Base-by-base conservation (phyloP, 2,797 vertebrate species). In the Spheniscus humboldti region DNA sequence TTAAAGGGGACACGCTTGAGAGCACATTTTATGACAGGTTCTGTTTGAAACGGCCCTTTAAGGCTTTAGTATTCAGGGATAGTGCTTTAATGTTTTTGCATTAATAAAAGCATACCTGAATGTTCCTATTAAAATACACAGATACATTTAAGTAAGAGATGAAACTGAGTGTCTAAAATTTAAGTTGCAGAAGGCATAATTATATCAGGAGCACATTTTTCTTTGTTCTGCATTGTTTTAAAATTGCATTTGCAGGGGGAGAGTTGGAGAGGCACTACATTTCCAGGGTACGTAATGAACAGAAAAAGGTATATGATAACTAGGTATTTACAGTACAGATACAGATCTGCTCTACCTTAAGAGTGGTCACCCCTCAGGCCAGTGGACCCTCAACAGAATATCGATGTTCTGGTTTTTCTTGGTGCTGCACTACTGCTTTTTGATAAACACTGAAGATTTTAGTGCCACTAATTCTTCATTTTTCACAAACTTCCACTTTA, bases 1-100 rank as follows among this genome's bases (percentile, higher is more conserved):
- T 98, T 98, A 98, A 98, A 98, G 98, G 98, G 98, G 98, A 98
- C 98, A 98, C 92, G 98, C 98, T 98, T 98, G 97, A 98, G 97
- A 98, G 98, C 98, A 98, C 98, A 98, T 98, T 98, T 98, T 98
- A 98, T 98, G 98, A 98, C 98, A 98, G 98, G 98, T 98, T 98
- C 97, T 98, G 97, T 98, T 98, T 93, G 97, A 98, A 98, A 98
- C 31, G 95, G 97, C 98, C 98, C 98, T 98, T 98, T 98, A 98
- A 98, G 98, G 98, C 98, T 98, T 98, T 98, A 97, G 92, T 92
- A 98, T 98, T 90, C 97, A 98, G 97, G 97, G 97, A 97, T 98
- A 94, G 97, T 92, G 96, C 97, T 98, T 98, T 98, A 98, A 98
- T 98, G 98, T 98, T 98, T 98, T 98, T 98, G 97, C 98, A 98